Evolutionary conservation across 2,113 vertebrate species (phyloP).

Genomic region (Choloepus hoffmanni): DNA sequence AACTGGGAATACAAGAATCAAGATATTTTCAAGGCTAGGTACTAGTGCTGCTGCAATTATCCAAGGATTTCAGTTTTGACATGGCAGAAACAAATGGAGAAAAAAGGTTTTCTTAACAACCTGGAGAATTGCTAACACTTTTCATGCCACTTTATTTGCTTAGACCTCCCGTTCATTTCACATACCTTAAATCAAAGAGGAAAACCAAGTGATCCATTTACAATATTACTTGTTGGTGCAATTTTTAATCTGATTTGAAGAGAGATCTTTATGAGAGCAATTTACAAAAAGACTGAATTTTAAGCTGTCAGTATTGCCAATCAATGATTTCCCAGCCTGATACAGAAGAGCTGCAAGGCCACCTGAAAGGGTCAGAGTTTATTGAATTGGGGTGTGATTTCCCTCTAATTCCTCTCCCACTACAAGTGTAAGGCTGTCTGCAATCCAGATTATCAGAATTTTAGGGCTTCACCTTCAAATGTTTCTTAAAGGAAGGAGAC

Average conservation of each 20-base stretch:
- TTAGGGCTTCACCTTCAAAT: background rate
- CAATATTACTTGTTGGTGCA: background rate
- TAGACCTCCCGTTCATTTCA: background rate
- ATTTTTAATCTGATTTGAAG: background rate
- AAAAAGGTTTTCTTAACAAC: background rate
- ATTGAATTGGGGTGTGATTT: background rate
- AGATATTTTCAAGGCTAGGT: background rate
- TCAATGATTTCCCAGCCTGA: background rate
- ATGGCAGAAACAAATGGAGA: background rate
- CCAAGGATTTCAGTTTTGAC: background rate
- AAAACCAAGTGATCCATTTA: background rate
- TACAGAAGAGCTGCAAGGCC: background rate
- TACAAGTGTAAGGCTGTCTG: background rate
- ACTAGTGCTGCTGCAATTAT: background rate
- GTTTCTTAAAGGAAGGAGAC: background rate
- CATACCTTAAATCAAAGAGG: background rate
- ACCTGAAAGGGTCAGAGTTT: background rate
- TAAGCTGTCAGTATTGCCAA: background rate
- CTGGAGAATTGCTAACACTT: background rate
- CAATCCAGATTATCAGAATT: background rate
- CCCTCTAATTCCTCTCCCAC: background rate
- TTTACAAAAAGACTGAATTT: background rate
- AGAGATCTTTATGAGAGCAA: background rate
- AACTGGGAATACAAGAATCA: background rate
- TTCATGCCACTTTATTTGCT: background rate